Conservation (phyloP, 2,888 invertebrate species). For the Eudemis profundana region DNA sequence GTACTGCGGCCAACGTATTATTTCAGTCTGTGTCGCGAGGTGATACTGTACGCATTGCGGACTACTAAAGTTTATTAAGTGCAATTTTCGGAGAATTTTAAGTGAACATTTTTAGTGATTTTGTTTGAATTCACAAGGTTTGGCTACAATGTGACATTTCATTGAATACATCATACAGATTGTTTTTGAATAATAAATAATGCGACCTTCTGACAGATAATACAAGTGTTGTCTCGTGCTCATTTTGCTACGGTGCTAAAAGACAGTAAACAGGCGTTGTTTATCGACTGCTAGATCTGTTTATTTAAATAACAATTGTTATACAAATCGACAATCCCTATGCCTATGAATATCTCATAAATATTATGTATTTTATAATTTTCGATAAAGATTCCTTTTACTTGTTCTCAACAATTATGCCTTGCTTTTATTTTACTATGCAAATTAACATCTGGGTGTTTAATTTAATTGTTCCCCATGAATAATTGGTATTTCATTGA, state of each 20-base stretch:
- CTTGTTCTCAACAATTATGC: too few species aligned
- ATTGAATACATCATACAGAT: too few species aligned
- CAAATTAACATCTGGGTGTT: neutral
- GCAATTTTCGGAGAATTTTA: too few species aligned
- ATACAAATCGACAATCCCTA: neutral
- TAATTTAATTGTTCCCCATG: neutral
- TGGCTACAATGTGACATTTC: neutral
- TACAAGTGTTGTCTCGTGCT: neutral
- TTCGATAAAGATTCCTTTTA: neutral
- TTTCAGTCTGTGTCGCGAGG: constrained; percentile 62
- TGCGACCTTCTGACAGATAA: constrained; percentile 14
- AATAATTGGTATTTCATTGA: neutral
- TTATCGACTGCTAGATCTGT: constrained; percentile 1
- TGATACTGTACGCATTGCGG: constrained; percentile 61
- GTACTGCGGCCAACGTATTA: constrained; percentile 53
- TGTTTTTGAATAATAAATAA: constrained; percentile 26
- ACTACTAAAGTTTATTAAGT: neutral
- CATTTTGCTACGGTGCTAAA: constrained; percentile 21
- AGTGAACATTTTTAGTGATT: constrained; percentile 9
- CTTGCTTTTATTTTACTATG: neutral
- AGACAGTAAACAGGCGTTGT: constrained; percentile 2
- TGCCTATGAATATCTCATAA: neutral
- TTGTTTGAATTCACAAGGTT: constrained; percentile 16
- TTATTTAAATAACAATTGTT: constrained; percentile 12
- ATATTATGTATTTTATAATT: neutral